Conservation (phyloP, 2,113 vertebrate species). For the Epinephelus moara region DNA sequence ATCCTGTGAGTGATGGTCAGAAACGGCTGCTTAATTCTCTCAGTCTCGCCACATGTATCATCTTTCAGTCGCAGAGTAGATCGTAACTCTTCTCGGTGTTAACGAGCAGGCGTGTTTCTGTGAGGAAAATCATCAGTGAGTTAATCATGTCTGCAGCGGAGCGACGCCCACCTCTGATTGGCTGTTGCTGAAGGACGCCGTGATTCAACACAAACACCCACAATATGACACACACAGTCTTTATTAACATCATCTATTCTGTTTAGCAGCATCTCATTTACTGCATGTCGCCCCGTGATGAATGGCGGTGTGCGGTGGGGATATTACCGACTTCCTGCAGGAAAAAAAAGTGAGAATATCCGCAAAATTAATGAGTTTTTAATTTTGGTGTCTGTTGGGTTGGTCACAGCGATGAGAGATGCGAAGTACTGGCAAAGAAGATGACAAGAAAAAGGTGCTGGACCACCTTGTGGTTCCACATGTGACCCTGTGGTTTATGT, state of each 20-base stretch:
- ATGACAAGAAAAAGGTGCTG: no score
- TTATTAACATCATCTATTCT: conserved; percentile 21
- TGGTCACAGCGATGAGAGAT: no score
- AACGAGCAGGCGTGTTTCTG: conserved; percentile 1
- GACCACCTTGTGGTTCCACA: background rate
- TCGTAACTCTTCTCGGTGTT: background rate
- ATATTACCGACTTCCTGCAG: background rate
- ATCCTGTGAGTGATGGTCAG: background rate
- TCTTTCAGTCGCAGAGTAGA: background rate
- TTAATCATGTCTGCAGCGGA: conserved; percentile 11
- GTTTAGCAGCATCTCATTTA: background rate
- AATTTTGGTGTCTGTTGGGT: background rate
- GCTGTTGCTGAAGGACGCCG: conserved; percentile 3
- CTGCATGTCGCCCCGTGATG: background rate
- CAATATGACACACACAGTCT: conserved; percentile 3
- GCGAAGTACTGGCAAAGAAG: background rate
- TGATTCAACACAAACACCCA: conserved; percentile 8
- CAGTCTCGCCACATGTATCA: background rate
- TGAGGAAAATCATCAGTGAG: background rate
- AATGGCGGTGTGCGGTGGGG: background rate
- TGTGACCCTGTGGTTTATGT: no score
- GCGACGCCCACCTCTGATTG: conserved; percentile 20
- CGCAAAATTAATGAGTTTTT: background rate
- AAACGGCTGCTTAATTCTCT: background rate
- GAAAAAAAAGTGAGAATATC: background rate